Evolutionary conservation across 2,888 invertebrate genomes (phyloP).

Genomic region (Chaitophorus viminalis): DNA sequence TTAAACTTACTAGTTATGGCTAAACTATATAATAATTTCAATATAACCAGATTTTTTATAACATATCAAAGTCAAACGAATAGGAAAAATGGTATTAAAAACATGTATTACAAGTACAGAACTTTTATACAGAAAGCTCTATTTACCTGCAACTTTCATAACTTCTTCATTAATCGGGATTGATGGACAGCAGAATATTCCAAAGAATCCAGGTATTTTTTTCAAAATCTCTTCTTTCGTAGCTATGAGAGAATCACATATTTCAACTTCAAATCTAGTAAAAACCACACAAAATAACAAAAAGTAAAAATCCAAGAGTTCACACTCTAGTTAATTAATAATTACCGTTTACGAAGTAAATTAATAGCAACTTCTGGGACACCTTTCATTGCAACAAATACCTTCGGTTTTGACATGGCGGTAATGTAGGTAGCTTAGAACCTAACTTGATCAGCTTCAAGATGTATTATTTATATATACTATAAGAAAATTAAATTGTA

Average conservation of each 20-base stretch:
- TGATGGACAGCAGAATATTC: constrained; percentile 39
- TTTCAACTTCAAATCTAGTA: constrained; percentile 56
- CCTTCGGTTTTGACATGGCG: constrained; percentile 14
- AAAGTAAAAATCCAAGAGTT: neutral
- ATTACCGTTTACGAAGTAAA: constrained; percentile 49
- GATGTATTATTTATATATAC: too few species aligned
- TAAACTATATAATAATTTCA: too few species aligned
- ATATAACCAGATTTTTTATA: too few species aligned
- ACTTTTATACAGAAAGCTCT: too few species aligned
- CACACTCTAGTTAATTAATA: neutral
- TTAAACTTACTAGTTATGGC: too few species aligned
- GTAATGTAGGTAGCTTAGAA: too few species aligned
- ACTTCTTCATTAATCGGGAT: constrained; percentile 55
- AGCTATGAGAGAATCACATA: constrained; percentile 1
- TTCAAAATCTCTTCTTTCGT: constrained; percentile 54
- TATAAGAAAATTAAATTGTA: too few species aligned
- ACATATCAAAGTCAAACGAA: too few species aligned
- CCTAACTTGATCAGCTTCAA: too few species aligned
- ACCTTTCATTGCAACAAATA: constrained; percentile 42
- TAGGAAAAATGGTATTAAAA: neutral
- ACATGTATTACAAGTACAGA: too few species aligned
- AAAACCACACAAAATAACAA: neutral
- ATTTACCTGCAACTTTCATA: constrained; percentile 59
- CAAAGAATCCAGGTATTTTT: constrained; percentile 57
- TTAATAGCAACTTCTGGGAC: constrained; percentile 41